Conservation (phyloP, 2,888 invertebrate species). For the Silvanus unidentatus region DNA sequence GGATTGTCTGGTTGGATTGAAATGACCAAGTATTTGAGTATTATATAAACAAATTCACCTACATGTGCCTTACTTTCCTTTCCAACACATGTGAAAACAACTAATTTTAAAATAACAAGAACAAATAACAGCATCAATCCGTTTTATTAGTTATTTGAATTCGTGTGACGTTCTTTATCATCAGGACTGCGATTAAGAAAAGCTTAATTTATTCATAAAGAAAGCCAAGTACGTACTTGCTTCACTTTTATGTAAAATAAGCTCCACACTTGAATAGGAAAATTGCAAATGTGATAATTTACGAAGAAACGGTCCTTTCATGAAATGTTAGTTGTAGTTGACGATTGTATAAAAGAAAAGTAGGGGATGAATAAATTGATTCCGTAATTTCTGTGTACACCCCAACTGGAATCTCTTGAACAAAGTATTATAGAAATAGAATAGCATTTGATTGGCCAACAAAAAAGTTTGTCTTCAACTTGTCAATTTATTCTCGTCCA, state of each 20-base stretch:
- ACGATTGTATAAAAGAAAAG: slow-evolving; percentile 14
- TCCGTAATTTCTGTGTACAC: slow-evolving; percentile 30
- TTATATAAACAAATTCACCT: slow-evolving; percentile 11
- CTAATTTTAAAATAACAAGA: too few species aligned
- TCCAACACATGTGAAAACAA: too few species aligned
- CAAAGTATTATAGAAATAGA: slow-evolving; percentile 42
- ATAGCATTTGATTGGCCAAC: slow-evolving; percentile 47
- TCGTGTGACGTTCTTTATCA: too few species aligned
- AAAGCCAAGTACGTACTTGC: background rate
- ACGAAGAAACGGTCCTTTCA: background rate
- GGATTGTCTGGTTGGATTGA: slow-evolving; percentile 21
- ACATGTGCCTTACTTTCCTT: slow-evolving; percentile 1
- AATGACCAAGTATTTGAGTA: slow-evolving; percentile 19
- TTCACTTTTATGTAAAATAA: slow-evolving; percentile 1
- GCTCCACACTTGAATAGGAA: slow-evolving; percentile 1
- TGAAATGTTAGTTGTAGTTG: slow-evolving; percentile 1
- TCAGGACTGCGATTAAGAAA: too few species aligned
- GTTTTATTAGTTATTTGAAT: too few species aligned
- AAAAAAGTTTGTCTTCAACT: slow-evolving; percentile 46
- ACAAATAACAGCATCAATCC: too few species aligned
- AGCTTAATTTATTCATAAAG: too few species aligned
- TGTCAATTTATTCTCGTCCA: slow-evolving; percentile 41
- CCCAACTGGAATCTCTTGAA: slow-evolving; percentile 32
- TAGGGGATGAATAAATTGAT: slow-evolving; percentile 32
- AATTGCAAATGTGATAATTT: slow-evolving; percentile 4